phyloP scores from a whole-genome alignment of 1,140 invertebrate genomes.

The Pseudomyrmex sp. region DNA sequence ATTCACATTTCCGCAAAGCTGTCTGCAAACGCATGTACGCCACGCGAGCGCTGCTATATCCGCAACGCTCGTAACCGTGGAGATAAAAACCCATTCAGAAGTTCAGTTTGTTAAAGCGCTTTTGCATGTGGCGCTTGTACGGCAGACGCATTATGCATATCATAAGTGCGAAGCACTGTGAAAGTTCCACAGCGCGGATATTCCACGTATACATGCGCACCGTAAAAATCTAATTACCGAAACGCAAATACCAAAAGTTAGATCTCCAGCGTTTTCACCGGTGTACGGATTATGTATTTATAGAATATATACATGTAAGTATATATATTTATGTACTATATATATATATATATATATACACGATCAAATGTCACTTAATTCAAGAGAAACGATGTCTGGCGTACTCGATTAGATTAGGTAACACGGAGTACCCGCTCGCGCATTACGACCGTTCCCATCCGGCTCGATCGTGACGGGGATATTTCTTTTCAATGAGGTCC shows the following conservation, averaged over 20 bases:
- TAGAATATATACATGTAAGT: neutral
- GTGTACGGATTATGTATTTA: neutral
- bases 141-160: neutral
- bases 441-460: constrained; percentile 35
- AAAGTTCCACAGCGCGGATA: constrained; percentile 1
- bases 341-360: neutral
- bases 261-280: neutral
- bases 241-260: neutral
- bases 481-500: constrained; percentile 68
- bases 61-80: constrained; percentile 23
- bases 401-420: constrained; percentile 6
- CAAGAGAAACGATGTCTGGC: too few species aligned
- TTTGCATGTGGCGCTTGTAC: neutral
- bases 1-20: constrained; percentile 49
- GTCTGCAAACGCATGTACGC: constrained; percentile 27
- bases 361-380: too few species aligned
- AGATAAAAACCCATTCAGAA: constrained; percentile 53
- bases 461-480: constrained; percentile 29
- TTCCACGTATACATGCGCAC: neutral
- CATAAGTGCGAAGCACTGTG: neutral
- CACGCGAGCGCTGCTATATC: constrained; percentile 6
- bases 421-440: constrained; percentile 17
- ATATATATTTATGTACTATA: too few species aligned
- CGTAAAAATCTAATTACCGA: constrained; percentile 14
- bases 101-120: constrained; percentile 24